These are phyloP conservation scores for Rhabdomys dilectus DNA, from an alignment of 2,113 vertebrate genomes.

Conservation along the genomic window DNA sequence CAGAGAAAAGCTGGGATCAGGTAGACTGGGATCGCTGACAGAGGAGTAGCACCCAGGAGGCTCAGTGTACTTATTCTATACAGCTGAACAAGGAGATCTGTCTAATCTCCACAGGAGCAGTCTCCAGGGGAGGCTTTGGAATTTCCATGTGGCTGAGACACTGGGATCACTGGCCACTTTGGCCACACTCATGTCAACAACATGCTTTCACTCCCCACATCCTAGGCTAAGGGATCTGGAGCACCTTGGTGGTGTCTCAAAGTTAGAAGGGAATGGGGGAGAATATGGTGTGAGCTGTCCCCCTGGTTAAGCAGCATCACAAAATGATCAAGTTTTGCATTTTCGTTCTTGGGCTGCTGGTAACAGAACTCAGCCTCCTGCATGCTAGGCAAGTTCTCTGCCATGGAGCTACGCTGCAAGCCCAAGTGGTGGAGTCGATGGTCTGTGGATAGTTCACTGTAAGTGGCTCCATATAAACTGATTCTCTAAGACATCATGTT, in stretches of 20 bases:
- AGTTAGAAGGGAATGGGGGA: not conserved
- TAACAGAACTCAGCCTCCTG: not conserved
- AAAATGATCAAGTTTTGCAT: not conserved
- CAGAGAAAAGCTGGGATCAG: not conserved
- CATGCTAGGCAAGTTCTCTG: not conserved
- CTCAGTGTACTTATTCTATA: not conserved
- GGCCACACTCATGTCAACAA: too few species aligned
- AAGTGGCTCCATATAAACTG: not conserved
- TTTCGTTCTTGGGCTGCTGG: not conserved
- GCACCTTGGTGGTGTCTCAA: not conserved
- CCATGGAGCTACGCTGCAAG: not conserved
- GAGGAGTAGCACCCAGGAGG: not conserved
- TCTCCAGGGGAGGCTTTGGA: not conserved
- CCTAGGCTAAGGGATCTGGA: not conserved
- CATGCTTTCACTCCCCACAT: not conserved
- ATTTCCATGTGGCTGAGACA: not conserved
- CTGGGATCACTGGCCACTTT: too few species aligned
- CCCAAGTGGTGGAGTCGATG: not conserved
- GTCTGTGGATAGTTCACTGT: not conserved
- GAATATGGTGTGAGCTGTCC: not conserved
- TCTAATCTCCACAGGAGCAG: not conserved
- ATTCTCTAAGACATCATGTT: not conserved
- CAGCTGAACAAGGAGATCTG: not conserved
- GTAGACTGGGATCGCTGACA: not conserved
- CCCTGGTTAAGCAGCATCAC: not conserved